Evolutionary conservation across 2,113 vertebrate genomes (phyloP), one percentile per base, ranked within the genome.

Genomic region (Oceanites oceanicus): DNA sequence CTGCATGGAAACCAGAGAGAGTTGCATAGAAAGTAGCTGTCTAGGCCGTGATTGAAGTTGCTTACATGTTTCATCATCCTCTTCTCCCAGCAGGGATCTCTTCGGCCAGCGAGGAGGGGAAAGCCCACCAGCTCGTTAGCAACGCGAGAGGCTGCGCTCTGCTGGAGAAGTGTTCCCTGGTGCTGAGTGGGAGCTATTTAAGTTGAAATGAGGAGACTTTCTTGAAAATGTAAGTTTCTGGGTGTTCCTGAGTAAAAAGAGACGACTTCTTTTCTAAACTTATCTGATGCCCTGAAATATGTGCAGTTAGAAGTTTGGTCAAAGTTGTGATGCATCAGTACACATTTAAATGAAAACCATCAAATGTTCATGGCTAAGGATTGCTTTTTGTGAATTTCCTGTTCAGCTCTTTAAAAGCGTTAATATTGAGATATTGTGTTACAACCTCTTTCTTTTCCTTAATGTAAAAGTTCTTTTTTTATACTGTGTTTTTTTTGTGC

Each of bases 101-200:
- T 84, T 70, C 2, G 15, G 23, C 30, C 40, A 14, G 23, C 0
- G 0, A 44, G 61, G 44, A 14, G 13, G 20, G 52, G 23, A 59
- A 92, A 72, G 30, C 44, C 44, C 26, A n/a, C 73, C 53, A 53
- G 45, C 25, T 40, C 1, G 1, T 15, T 38, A 15, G n/a, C 26
- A 25, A 9, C 3, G 1, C 0, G 0, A 59, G 47, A 63, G 29
- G 23, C 32, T 61, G 65, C 0, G 0, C 34, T 58, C 42, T 22
- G 38, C 49, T 47, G 26, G 27, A 62, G 44, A 27, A 36, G 11
- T 18, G 23, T 70, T 89, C n/a, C 26, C 9, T 29, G 20, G 9
- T 50, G 16, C 83, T 40, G 55, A 30, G 19, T 65, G 9, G 27
- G 10, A 8, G 27, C 66, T 86, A 23, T 66, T 74, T 42, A 29